A percentile compares a stretch with the other conserved stretches of the same genome.
phyloP scores from a whole-genome alignment of 37 sponge, comb jelly and placozoan genomes.

The Agelas oroides region DNA sequence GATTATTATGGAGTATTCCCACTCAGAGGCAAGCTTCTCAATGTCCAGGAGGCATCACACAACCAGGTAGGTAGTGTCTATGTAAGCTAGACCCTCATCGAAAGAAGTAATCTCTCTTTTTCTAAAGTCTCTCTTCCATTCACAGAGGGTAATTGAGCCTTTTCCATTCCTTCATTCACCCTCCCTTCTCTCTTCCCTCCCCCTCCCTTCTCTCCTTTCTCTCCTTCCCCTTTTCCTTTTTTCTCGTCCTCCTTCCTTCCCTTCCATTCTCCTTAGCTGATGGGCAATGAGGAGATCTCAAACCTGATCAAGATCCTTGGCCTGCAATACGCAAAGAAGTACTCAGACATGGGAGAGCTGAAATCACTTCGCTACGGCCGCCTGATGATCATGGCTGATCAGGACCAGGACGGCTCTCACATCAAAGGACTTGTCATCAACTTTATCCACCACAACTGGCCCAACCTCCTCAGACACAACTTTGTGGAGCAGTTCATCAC shows the following conservation, averaged over 20 bases:
- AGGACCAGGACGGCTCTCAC: constrained; percentile 98
- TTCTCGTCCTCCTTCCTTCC: no score
- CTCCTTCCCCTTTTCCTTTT: no score
- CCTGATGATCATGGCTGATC: constrained; percentile 97
- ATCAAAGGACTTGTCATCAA: constrained; percentile 99
- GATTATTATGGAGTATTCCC: constrained; percentile 97
- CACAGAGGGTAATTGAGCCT: no score
- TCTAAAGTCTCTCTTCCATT: no score
- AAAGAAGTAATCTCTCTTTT: no score
- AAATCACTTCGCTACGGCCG: constrained; percentile 87
- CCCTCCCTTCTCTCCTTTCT: no score
- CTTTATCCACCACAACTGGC: constrained; percentile 99
- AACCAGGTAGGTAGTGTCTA: constrained; percentile 85
- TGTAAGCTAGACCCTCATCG: no score
- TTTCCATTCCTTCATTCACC: no score
- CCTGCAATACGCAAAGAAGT: constrained; percentile 92
- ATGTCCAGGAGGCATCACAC: constrained; percentile 94
- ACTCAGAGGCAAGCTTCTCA: constrained; percentile 94
- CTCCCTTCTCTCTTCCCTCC: no score
- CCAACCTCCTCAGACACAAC: constrained; percentile 73
- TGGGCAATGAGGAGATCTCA: constrained; percentile 92
- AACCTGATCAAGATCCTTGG: constrained; percentile 96
- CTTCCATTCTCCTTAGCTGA: constrained; percentile 58
- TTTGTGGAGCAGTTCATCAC: constrained; percentile 96
- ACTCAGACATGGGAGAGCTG: constrained; percentile 56